A percentile compares a stretch with the other conserved stretches of the same genome.
These are phyloP conservation scores for Anguilla rostrata DNA, from an alignment of 2,113 vertebrate species.

Conservation along the genomic window DNA sequence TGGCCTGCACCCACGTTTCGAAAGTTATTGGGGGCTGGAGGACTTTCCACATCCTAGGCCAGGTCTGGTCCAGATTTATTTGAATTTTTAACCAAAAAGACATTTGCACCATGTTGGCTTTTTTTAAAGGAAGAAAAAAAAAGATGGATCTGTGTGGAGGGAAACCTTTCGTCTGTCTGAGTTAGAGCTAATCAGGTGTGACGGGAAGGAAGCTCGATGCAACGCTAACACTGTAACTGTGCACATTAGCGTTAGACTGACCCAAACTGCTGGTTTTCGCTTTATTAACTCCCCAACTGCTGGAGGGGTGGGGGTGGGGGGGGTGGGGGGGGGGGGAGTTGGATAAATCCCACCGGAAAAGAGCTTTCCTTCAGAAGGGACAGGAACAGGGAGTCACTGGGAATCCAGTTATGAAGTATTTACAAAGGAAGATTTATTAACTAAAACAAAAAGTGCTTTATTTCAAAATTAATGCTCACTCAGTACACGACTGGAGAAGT, in stretches of 20 bases:
- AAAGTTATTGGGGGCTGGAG: constrained; percentile 36
- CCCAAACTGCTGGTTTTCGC: constrained; percentile 57
- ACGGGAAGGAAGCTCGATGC: constrained; percentile 53
- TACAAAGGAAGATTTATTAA: constrained; percentile 55
- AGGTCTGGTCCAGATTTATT: constrained; percentile 66
- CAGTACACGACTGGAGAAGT: constrained; percentile 33
- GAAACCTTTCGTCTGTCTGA: constrained; percentile 40
- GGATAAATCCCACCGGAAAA: background rate
- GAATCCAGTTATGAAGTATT: background rate
- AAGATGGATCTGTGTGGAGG: constrained; percentile 43
- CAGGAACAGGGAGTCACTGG: background rate
- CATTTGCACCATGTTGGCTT: constrained; percentile 69
- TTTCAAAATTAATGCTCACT: constrained; percentile 41
- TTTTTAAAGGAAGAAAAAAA: constrained; percentile 32
- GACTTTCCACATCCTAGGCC: constrained; percentile 59
- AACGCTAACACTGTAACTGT: constrained; percentile 55
- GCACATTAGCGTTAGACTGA: constrained; percentile 37
- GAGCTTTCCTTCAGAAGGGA: background rate
- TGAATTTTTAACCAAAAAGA: constrained; percentile 61
- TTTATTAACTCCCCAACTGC: constrained; percentile 66
- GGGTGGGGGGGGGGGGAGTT: constrained; percentile 30
- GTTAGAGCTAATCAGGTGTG: constrained; percentile 52
- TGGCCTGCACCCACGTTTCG: constrained; percentile 54
- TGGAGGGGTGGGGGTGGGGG: constrained; percentile 34
- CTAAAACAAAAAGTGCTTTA: constrained; percentile 8